Base-by-base conservation (phyloP, 2,888 invertebrate species). In the Auanema freiburgensis region DNA sequence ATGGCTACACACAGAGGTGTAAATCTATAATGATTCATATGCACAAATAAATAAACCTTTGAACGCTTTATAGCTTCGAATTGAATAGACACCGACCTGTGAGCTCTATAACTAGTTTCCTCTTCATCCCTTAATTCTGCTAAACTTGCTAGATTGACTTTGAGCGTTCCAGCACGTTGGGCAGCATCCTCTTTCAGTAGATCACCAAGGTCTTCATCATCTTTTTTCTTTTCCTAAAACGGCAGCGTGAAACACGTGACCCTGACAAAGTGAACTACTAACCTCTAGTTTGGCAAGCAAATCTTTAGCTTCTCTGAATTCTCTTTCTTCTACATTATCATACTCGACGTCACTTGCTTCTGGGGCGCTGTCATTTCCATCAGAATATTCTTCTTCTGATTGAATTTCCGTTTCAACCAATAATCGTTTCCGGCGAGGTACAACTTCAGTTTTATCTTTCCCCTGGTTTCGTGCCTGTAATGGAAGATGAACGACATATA, bases 231-330 rank as follows among this genome's bases (percentile, higher is more conserved):
- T 21, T 56, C 50, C 44, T 56, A 24, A 40, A 16, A 2, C 12
- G 25, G 16, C 25, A 23, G 24, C 25, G 24, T 8, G 33, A 8
- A 33, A 33, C 33, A 33, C 8, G 33, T 33, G 33, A 33, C 33
- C 33, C 33, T 33, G 33, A 33, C 33, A 33, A 33, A n/a, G 4
- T 33, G 33, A 33, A 21, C 46, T 21, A 46, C 43, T 16, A 21
- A 74, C 79, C 69, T 76, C 71, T 54, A 79, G 56, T 57, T 73
- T 76, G 33, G 78, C 75, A 24, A 79, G 63, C 18, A 79, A 58
- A 54, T 70, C 64, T 42, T 79, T 79, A 1, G 79, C 77, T 57
- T 79, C 76, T 33, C 77, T 67, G 56, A 70, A 77, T 52, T 78
- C 70, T 46, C 73, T 64, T 40, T 77, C 74, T 53, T 77, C 72